These are phyloP conservation scores for Drosophila melanosoma DNA, from an alignment of 2,888 invertebrate species.

Conservation along the genomic window DNA sequence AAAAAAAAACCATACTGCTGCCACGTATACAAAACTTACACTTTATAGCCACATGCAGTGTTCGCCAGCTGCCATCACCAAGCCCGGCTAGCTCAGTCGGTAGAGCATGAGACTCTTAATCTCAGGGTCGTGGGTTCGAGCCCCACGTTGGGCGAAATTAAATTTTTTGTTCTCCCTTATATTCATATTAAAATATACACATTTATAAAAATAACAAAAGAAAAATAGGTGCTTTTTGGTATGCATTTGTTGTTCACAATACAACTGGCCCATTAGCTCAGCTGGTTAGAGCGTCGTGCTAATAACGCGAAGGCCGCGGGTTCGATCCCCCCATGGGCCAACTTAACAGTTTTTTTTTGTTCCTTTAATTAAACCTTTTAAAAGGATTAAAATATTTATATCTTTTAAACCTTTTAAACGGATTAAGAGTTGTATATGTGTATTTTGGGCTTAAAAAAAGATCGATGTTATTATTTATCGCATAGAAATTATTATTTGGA, in stretches of 20 bases:
- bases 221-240: background rate
- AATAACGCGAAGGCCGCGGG: constrained; percentile 85
- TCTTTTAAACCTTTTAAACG: background rate
- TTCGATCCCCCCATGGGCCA: constrained; percentile 85
- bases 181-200: background rate
- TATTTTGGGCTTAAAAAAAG: too few relatives aligned
- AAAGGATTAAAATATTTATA: background rate
- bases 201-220: background rate
- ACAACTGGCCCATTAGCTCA: constrained; percentile 84
- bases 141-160: constrained; percentile 73
- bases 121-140: constrained; percentile 79
- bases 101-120: constrained; percentile 81
- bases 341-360: background rate
- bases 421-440: background rate
- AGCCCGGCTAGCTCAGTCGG: constrained; percentile 79
- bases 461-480: too few relatives aligned
- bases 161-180: constrained; percentile 5
- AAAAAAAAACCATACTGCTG: background rate
- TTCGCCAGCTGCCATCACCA: background rate
- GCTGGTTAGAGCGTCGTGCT: constrained; percentile 86
- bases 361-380: background rate
- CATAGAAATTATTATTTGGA: too few relatives aligned
- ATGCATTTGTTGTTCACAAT: accelerated
- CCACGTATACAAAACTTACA: constrained; percentile 14
- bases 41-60: constrained; percentile 28